Evolutionary conservation across 2,113 vertebrate genomes (phyloP).

Genomic region (Oncorhynchus mykiss): DNA sequence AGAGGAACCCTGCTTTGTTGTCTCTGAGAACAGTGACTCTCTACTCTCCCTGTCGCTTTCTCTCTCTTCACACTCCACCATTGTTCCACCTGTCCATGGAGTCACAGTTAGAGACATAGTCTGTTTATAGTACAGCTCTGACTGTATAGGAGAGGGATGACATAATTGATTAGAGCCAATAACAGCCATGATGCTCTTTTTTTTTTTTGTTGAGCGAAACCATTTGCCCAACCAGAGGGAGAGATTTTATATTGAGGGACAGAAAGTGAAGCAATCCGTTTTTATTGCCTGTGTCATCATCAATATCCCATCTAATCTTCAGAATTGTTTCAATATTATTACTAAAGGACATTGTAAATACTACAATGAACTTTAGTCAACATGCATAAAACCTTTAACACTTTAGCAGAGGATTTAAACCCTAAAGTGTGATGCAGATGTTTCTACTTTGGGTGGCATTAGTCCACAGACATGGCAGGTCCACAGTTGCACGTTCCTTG

Average conservation of each 20-base stretch:
- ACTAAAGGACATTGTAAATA: too few species aligned
- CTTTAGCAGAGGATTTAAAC: neutral
- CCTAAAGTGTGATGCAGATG: neutral
- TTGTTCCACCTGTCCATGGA: conserved; percentile 28
- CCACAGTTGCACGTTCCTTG: conserved; percentile 22
- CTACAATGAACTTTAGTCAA: neutral
- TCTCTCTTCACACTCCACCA: conserved; percentile 44
- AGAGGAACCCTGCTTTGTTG: neutral
- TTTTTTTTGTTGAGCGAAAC: conserved; percentile 47
- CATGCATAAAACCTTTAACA: neutral
- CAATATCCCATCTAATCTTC: too few species aligned
- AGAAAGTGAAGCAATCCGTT: neutral
- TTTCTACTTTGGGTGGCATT: neutral
- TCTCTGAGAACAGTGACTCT: neutral
- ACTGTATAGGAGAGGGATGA: neutral
- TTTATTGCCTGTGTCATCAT: too few species aligned
- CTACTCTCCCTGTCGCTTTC: neutral
- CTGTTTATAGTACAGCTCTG: neutral
- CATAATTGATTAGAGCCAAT: conserved; percentile 33
- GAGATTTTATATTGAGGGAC: neutral
- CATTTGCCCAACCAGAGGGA: conserved; percentile 2
- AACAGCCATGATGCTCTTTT: neutral
- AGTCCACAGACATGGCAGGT: conserved; percentile 39
- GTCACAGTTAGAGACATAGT: neutral
- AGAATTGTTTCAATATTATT: too few species aligned